Evolutionary conservation across 1,140 invertebrate species (phyloP), one percentile per base, ranked within the genome.

Genomic region (Belonocnema kinseyi): DNA sequence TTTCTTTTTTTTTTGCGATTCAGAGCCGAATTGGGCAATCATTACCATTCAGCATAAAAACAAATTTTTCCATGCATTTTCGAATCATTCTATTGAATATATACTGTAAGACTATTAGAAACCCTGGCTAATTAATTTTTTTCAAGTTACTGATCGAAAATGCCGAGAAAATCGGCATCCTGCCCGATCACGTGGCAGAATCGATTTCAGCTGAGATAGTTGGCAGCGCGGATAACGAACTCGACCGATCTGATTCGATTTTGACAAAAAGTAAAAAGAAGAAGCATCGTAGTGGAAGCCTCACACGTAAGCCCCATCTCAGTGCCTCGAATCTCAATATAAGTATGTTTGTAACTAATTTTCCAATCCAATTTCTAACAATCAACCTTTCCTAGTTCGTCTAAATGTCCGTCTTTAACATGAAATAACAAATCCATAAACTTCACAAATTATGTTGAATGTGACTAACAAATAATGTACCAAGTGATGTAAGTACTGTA

Each of bases 271-370:
- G 71, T 13, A 94, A 94, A 86, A 94, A 94, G 84, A 96, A 95
- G 86, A 95, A 95, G 89, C 91, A 95, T 83, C 92, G 96, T 83
- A 97, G 95, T 93, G 95, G 96, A 84, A 96, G 96, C 85, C 92
- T 97, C 78, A 96, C 96, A 92, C 93, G 96, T 96, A 93, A 92
- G 92, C 90, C 82, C 81, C 84, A 88, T 77, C 79, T 85, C 86
- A 87, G 82, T 86, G 83, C 81, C 80, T 83, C 83, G 75, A 88
- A 85, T 78, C 80, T 87, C 76, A 86, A 88, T 83, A 72, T 86
- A 85, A 88, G 85, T 88, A 87, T 87, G 86, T 86, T 79, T 82
- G 54, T 77, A 17, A 21, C 54, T 79, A 78, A 77, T 76, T 13
- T 72, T 82, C 13, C 26, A 50, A 53, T 80, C 72, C 19, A 51